phyloP scores from a whole-genome alignment of 2,888 invertebrate species.

The Saturnia japonica region DNA sequence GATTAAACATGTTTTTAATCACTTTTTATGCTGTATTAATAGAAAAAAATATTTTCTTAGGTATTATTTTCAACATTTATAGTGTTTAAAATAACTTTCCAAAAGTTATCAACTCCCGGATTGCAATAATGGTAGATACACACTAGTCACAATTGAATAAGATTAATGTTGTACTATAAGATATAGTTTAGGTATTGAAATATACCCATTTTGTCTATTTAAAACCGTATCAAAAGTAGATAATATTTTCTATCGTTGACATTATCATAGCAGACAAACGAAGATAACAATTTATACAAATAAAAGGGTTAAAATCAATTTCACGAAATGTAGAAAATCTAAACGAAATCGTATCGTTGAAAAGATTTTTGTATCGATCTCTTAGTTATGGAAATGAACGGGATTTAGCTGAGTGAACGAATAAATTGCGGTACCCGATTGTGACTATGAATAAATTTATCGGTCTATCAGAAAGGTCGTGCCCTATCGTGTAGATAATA shows the following conservation, averaged over 20 bases:
- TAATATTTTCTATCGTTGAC: neutral
- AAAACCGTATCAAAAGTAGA: neutral
- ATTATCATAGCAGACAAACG: neutral
- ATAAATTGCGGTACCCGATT: conserved; percentile 36
- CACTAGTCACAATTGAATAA: too few species aligned
- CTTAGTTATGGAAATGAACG: conserved; percentile 51
- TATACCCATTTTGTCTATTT: too few species aligned
- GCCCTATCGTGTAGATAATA: conserved; percentile 19
- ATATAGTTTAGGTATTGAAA: too few species aligned
- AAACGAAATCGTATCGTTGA: conserved; percentile 14
- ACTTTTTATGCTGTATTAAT: too few species aligned
- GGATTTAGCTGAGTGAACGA: conserved; percentile 32
- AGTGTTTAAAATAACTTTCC: too few species aligned
- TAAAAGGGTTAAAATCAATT: neutral
- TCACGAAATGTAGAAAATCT: neutral
- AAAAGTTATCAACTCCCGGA: too few species aligned
- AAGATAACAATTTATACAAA: neutral
- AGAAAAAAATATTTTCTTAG: too few species aligned
- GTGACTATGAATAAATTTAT: conserved; percentile 50
- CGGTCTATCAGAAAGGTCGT: conserved; percentile 21
- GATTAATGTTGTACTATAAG: too few species aligned
- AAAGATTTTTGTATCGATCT: conserved; percentile 47
- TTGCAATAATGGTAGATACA: too few species aligned
- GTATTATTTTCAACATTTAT: too few species aligned
- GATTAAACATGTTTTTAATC: too few species aligned